These are phyloP conservation scores for Neoascia interrupta DNA, from an alignment of 2,888 invertebrate species.

Conservation along the genomic window DNA sequence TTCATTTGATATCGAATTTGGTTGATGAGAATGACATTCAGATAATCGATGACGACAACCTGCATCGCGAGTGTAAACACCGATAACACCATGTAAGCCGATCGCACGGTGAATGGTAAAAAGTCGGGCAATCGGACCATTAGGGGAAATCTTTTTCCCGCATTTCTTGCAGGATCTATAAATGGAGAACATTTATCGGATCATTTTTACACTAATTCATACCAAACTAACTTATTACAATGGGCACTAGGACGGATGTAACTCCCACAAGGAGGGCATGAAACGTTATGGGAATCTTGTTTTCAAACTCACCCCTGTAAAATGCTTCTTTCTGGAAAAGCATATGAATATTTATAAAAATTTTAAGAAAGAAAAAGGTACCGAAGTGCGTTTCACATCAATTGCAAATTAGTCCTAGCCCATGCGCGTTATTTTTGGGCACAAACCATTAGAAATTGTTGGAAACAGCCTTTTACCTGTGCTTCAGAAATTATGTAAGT, in stretches of 20 bases:
- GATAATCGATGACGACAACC: slow-evolving; percentile 72
- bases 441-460: too few species aligned
- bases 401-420: too few species aligned
- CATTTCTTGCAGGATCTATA: background rate
- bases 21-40: slow-evolving; percentile 73
- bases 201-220: slow-evolving; percentile 44
- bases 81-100: slow-evolving; percentile 72
- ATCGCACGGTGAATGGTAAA: slow-evolving; percentile 66
- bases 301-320: slow-evolving; percentile 67
- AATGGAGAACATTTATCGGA: background rate
- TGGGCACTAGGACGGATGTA: background rate
- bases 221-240: background rate
- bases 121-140: slow-evolving; percentile 6
- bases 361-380: too few species aligned
- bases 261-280: background rate
- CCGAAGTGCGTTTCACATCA: too few species aligned
- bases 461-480: too few species aligned
- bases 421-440: too few species aligned
- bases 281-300: slow-evolving; percentile 54
- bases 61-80: slow-evolving; percentile 70
- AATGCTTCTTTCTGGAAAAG: slow-evolving; percentile 65
- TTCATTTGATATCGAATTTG: slow-evolving; percentile 74
- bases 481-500: background rate
- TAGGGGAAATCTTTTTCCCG: background rate
- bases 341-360: too few species aligned